Percentiles rank a stretch among this genome's conserved stretches.
phyloP scores from a whole-genome alignment of 2,888 invertebrate genomes.

The Linnaemya tessellans region DNA sequence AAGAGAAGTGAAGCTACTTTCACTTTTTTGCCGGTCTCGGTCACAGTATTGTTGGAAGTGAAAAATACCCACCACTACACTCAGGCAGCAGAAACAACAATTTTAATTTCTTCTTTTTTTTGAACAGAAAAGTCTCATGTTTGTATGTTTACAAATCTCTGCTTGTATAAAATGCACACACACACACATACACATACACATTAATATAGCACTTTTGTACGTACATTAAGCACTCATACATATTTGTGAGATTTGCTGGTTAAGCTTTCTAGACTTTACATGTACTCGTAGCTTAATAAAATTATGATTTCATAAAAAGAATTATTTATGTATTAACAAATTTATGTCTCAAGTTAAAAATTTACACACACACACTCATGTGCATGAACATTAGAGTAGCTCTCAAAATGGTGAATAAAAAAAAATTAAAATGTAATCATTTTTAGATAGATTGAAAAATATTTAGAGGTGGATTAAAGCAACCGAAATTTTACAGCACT shows the following conservation, averaged over 20 bases:
- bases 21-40: conserved; percentile 74
- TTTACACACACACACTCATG: conserved; percentile 7
- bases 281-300: conserved; percentile 26
- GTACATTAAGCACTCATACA: background rate
- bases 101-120: conserved; percentile 55
- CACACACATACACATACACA: background rate
- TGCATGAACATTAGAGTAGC: background rate
- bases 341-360: conserved; percentile 73
- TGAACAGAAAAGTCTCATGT: conserved; percentile 39
- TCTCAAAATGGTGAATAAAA: too few relatives aligned
- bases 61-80: conserved; percentile 28
- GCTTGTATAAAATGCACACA: conserved; percentile 33
- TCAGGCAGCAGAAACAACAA: conserved; percentile 13
- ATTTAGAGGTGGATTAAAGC: too few relatives aligned
- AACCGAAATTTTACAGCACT: too few relatives aligned
- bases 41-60: conserved; percentile 67
- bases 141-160: conserved; percentile 46
- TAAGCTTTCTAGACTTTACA: conserved; percentile 39
- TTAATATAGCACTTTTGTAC: background rate
- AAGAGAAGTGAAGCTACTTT: conserved; percentile 72
- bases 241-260: conserved; percentile 1
- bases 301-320: conserved; percentile 75
- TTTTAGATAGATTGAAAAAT: too few relatives aligned
- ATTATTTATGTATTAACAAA: conserved; percentile 78
- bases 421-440: too few relatives aligned